phyloP scores from a whole-genome alignment of 30 jellyfish, hydroid and myxozoan species.

The Aurelia coerulea region DNA sequence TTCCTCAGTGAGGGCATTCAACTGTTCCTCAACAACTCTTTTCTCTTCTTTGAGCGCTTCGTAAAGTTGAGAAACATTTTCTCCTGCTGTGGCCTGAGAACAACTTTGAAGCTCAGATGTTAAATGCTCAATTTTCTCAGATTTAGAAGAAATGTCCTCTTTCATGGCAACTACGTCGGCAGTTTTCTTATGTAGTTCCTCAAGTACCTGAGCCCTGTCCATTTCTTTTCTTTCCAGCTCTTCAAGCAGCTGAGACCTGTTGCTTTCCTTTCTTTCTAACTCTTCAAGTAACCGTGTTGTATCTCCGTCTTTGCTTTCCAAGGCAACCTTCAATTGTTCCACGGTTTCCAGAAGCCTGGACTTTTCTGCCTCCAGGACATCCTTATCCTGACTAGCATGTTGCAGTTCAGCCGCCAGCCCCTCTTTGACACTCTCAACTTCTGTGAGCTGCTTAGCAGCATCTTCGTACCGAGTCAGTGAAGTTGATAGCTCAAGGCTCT shows the following conservation, averaged over 20 bases:
- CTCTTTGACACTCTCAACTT: not conserved
- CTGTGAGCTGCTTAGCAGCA: not conserved
- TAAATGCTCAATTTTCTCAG: not conserved
- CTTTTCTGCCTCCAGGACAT: not conserved
- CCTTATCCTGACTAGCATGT: not conserved
- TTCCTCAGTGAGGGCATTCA: conserved; percentile 8
- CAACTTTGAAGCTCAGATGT: not conserved
- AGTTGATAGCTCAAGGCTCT: conserved; percentile 15
- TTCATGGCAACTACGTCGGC: not conserved
- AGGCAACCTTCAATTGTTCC: conserved; percentile 14
- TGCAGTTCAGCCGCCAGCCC: not conserved
- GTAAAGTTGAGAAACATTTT: not conserved
- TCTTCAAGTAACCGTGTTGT: not conserved
- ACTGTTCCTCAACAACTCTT: not conserved
- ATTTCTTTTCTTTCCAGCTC: not conserved
- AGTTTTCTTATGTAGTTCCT: not conserved
- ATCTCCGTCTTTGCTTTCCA: conserved; percentile 1
- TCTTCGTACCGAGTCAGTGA: conserved; percentile 5
- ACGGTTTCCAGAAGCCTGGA: conserved; percentile 5
- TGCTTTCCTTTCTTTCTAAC: not conserved
- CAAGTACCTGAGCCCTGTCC: not conserved
- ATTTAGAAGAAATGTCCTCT: not conserved
- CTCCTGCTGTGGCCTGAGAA: not conserved
- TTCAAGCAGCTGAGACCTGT: conserved; percentile 12
- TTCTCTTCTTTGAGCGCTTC: conserved; percentile 14